Evolutionary conservation across 2,797 vertebrate species (phyloP), one percentile per base, ranked within the genome.

Genomic region (Gambusia yucatana): DNA sequence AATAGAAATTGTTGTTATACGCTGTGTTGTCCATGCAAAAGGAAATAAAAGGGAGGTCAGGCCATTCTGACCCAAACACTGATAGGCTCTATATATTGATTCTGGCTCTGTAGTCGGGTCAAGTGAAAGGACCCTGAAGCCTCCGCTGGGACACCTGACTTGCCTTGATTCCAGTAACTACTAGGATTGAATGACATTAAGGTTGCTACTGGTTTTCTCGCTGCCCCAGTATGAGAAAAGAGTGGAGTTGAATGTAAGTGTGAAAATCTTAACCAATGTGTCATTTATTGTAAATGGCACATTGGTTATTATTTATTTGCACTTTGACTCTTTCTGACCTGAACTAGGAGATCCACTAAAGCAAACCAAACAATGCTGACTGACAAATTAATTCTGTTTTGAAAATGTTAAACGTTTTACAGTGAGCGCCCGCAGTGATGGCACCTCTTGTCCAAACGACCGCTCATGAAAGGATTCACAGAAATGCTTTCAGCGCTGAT

Each of bases 71-170:
- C 39, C 65, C 39, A 13, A 9, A 43, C 65, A 70, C 39, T 44
- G 6, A 13, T 6, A n/a, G 43, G 41, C 25, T 48, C 28, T 36
- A 50, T 55, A 20, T 43, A 57, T 43, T 74, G 50, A 47, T n/a
- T 73, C 43, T 69, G 67, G 75, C 41, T 72, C 33, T 73, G 70
- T 44, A 46, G 44, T 50, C 52, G 63, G 74, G 28, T 77, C 52
- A 77, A 70, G 67, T 44, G 67, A 52, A 80, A 57, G n/a, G 22
- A 39, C 25, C 43, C 43, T 16, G 30, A 78, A 17, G 69, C 47
- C 47, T 48, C 43, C 17, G 5, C 59, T 65, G 73, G 75, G 67
- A 28, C 67, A n/a, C 25, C 67, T 44, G 39, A 70, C 39, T 52
- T 46, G 20, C 41, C 63, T 28, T 69, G 61, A 47, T 65, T 48